Evolutionary conservation across 1,140 invertebrate species (phyloP), one percentile per base, ranked within the genome.

Genomic region (Theocolax elegans): DNA sequence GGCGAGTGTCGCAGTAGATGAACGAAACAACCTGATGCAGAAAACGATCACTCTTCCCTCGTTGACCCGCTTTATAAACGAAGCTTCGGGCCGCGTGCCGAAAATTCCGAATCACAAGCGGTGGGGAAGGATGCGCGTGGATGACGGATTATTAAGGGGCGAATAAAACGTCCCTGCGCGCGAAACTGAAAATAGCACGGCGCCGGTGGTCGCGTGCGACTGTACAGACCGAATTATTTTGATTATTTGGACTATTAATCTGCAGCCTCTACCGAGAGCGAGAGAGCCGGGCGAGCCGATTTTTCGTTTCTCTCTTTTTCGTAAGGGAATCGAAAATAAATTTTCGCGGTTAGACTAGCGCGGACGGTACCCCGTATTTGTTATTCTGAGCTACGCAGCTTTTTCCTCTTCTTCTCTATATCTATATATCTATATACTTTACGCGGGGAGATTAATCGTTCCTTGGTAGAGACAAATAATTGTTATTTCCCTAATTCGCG

Each of bases 201-300:
- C n/a, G 38, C 3, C 15, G 53, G 31, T 35, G 15, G 46, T 25
- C 19, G 15, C 21, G n/a, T 27, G 21, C 23, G n/a, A n/a, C n/a
- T 65, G 35, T 29, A 53, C 0, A 25, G 19, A 27, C 62, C 8
- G 66, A 62, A 62, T 62, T 62, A 69, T 62, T 69, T 69, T 69
- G 46, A 69, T 69, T 69, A 69, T 69, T 69, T 54, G 56, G 48
- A 62, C 67, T 69, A 69, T 69, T 69, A 69, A 69, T 69, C 67
- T 69, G 58, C 38, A 38, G 63, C 40, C 59, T 64, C 60, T 15
- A 4, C 1, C 7, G 15, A 12, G 42, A 12, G 42, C 7, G 10
- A 44, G 10, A 29, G 17, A 27, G 21, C 15, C 10, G 53, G 4
- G 7, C 10, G 10, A 7, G 25, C 25, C 49, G 10, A 7, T 35